These are phyloP conservation scores for Petrocephalus zakoni DNA, from an alignment of 2,113 vertebrate species.

Conservation along the genomic window DNA sequence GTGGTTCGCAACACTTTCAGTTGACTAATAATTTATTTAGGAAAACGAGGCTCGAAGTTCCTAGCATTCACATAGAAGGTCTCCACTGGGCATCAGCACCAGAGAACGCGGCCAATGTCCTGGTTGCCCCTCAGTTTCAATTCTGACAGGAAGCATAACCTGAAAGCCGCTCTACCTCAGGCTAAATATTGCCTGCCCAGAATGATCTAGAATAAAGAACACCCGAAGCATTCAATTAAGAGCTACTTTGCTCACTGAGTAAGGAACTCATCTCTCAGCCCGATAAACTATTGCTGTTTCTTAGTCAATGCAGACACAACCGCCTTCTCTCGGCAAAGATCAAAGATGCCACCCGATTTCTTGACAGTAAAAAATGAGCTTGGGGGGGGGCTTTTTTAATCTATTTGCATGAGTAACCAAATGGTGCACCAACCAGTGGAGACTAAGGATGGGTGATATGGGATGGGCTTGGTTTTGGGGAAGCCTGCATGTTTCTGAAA, in stretches of 20 bases:
- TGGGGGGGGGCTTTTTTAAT: conserved; percentile 41
- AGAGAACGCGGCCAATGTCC: neutral
- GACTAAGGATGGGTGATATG: neutral
- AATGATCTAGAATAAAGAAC: conserved; percentile 32
- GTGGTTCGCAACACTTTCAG: neutral
- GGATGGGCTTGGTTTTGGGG: neutral
- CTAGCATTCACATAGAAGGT: neutral
- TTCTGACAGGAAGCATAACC: neutral
- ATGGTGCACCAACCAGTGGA: conserved; percentile 6
- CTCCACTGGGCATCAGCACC: too few species aligned
- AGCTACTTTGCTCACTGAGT: conserved; percentile 41
- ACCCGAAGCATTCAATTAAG: conserved; percentile 49
- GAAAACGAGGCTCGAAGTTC: neutral
- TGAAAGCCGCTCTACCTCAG: conserved; percentile 19
- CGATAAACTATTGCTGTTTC: conserved; percentile 40
- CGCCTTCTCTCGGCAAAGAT: neutral
- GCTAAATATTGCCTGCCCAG: conserved; percentile 3
- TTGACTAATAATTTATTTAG: conserved; percentile 7
- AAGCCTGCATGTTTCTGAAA: neutral
- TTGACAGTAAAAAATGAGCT: conserved; percentile 41
- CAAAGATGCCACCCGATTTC: conserved; percentile 19
- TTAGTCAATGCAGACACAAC: conserved; percentile 26
- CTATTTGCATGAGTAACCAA: conserved; percentile 33
- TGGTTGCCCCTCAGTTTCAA: neutral
- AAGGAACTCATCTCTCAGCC: conserved; percentile 39